phyloP scores from a whole-genome alignment of 2,113 vertebrate genomes.

The Chamaea fasciata region DNA sequence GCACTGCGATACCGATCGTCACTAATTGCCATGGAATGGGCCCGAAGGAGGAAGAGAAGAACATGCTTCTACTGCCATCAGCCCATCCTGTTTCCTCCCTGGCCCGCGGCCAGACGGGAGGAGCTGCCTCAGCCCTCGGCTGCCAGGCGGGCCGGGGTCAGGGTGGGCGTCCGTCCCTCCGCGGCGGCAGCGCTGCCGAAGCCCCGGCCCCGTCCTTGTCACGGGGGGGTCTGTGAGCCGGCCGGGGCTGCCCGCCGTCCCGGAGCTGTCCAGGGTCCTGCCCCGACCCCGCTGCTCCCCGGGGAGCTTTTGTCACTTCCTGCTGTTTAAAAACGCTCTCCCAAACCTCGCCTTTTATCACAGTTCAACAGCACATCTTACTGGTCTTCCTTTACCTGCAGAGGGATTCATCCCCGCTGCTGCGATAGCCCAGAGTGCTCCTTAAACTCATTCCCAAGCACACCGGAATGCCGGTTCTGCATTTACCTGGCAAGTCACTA shows the following conservation, averaged over 20 bases:
- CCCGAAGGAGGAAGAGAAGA: neutral
- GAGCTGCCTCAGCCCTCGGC: accelerated
- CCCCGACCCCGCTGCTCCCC: neutral
- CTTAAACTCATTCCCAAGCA: neutral
- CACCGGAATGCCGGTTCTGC: accelerated
- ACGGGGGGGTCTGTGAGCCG: neutral
- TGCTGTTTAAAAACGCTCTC: accelerated
- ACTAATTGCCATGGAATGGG: accelerated
- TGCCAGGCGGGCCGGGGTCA: too few relatives aligned
- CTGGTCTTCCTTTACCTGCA: accelerated
- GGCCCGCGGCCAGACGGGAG: neutral
- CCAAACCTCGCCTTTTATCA: too few relatives aligned
- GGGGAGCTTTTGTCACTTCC: accelerated
- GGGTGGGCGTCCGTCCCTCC: accelerated
- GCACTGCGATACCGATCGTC: too few relatives aligned
- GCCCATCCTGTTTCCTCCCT: neutral
- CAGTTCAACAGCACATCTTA: accelerated
- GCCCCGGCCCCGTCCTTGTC: too few relatives aligned
- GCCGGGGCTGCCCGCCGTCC: neutral
- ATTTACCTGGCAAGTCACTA: neutral
- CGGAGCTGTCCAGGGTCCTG: slow-evolving; percentile 25
- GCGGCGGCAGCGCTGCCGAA: accelerated
- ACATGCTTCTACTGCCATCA: accelerated
- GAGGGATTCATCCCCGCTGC: neutral
- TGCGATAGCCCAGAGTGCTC: accelerated